A percentile compares a stretch with the other conserved stretches of the same genome.
Conservation (phyloP, 2,888 invertebrate genomes). For the Ormyrus labotus region DNA sequence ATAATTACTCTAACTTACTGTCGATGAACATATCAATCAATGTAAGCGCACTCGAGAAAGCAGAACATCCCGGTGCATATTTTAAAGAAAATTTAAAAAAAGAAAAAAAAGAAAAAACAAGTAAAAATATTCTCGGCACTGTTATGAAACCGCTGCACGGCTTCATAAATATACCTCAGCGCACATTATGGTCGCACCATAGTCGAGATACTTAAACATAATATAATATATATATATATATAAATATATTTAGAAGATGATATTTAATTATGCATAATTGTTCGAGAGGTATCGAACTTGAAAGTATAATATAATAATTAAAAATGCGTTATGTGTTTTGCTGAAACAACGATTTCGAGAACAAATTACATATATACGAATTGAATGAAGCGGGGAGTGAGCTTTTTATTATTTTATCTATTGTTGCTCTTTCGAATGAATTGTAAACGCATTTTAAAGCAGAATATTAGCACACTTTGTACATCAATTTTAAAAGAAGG, state of each 20-base stretch:
- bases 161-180: slow-evolving; percentile 44
- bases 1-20: no score
- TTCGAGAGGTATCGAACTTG: slow-evolving; percentile 18
- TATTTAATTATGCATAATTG: slow-evolving; percentile 53
- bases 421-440: no score
- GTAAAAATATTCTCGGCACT: slow-evolving; percentile 26
- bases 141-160: slow-evolving; percentile 40
- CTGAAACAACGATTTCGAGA: slow-evolving; percentile 35
- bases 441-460: no score
- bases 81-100: slow-evolving; percentile 1
- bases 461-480: no score
- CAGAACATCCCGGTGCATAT: slow-evolving; percentile 3
- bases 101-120: slow-evolving; percentile 8
- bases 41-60: slow-evolving; percentile 17
- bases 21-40: not conserved
- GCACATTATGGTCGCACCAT: slow-evolving; percentile 46
- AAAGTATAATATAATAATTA: slow-evolving; percentile 40
- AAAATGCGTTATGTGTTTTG: slow-evolving; percentile 13
- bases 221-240: slow-evolving; percentile 32
- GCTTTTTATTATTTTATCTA: not conserved
- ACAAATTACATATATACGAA: not conserved
- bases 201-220: slow-evolving; percentile 42
- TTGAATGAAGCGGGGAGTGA: not conserved
- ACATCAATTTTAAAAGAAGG: no score
- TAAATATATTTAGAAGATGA: slow-evolving; percentile 6